Conservation (phyloP, 2,888 invertebrate genomes). For the Poecilobothrus nobilitatus region DNA sequence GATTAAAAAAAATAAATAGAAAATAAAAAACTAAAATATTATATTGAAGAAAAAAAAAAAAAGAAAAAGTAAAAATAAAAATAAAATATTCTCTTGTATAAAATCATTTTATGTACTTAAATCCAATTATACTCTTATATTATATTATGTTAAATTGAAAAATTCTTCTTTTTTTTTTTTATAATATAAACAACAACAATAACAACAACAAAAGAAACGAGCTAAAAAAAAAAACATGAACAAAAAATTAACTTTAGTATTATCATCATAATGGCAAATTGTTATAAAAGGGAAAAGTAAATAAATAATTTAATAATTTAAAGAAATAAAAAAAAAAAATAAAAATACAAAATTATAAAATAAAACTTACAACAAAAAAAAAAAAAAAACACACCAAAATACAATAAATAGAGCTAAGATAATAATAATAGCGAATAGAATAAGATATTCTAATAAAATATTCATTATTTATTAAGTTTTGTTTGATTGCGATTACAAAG, state of each 20-base stretch:
- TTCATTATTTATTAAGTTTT: too few relatives aligned
- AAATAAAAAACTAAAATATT: too few relatives aligned
- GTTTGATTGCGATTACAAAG: too few relatives aligned
- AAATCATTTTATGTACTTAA: neutral
- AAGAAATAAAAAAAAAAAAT: neutral
- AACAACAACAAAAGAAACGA: neutral
- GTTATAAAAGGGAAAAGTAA: neutral
- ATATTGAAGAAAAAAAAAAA: too few relatives aligned
- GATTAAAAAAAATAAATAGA: too few relatives aligned
- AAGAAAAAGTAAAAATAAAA: too few relatives aligned
- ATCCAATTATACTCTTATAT: neutral
- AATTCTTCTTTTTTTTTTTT: too few relatives aligned
- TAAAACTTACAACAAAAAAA: neutral
- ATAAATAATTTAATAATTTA: slow-evolving; percentile 2
- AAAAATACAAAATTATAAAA: neutral
- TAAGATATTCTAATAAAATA: neutral
- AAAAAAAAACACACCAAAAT: neutral
- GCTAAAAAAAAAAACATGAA: neutral
- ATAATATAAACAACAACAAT: neutral
- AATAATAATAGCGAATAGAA: neutral
- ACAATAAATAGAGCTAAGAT: neutral
- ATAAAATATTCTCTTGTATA: too few relatives aligned
- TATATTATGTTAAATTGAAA: neutral
- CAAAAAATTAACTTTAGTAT: neutral
- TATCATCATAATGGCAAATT: neutral